These are phyloP conservation scores for Chironomus tentans DNA, from an alignment of 2,888 invertebrate species.

Conservation along the genomic window DNA sequence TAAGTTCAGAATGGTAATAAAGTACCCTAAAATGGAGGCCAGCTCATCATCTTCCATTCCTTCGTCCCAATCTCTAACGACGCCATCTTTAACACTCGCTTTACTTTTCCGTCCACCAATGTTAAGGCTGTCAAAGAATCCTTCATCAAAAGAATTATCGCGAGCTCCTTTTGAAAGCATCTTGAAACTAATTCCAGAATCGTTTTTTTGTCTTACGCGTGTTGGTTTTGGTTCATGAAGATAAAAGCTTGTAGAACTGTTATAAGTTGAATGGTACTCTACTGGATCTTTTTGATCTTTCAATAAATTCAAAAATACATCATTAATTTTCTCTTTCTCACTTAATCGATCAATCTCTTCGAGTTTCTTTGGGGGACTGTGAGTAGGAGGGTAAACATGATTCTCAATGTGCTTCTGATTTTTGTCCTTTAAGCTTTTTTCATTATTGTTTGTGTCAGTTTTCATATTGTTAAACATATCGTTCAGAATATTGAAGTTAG, in stretches of 20 bases:
- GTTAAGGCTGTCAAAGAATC: slow-evolving; percentile 20
- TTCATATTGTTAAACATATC: slow-evolving; percentile 27
- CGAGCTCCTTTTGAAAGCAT: slow-evolving; percentile 30
- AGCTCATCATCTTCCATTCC: slow-evolving; percentile 51
- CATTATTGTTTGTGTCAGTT: slow-evolving; percentile 30
- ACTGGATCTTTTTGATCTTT: slow-evolving; percentile 20
- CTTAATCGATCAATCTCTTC: neutral
- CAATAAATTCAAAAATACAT: slow-evolving; percentile 23
- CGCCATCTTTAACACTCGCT: slow-evolving; percentile 28
- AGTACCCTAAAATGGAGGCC: slow-evolving; percentile 64
- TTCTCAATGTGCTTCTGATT: slow-evolving; percentile 20
- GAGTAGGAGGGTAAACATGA: neutral
- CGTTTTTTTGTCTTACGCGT: neutral
- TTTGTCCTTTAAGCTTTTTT: slow-evolving; percentile 20
- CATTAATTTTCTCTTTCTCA: slow-evolving; percentile 18
- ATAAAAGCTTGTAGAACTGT: slow-evolving; percentile 30
- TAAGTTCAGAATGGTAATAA: slow-evolving; percentile 23
- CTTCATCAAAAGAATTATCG: slow-evolving; percentile 24
- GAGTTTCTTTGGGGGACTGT: neutral
- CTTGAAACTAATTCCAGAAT: slow-evolving; percentile 26
- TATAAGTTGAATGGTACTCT: slow-evolving; percentile 21
- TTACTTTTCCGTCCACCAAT: neutral
- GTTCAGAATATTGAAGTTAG: slow-evolving; percentile 29
- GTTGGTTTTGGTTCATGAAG: slow-evolving; percentile 29
- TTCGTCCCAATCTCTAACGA: slow-evolving; percentile 26